Conservation (phyloP, 2,797 vertebrate genomes). For the Otolemur crassicaudatus region DNA sequence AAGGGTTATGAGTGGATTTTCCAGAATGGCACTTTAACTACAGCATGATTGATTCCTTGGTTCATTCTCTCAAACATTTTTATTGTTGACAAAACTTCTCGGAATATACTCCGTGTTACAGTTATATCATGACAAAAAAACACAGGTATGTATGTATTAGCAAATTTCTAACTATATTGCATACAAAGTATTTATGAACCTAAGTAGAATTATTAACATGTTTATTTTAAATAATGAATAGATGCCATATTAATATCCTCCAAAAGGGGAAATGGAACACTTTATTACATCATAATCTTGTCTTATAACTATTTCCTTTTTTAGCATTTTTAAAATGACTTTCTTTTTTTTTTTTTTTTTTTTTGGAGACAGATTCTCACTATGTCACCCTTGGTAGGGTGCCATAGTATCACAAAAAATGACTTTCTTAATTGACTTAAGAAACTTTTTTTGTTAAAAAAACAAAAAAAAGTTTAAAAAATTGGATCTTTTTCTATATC, state of each 20-base stretch:
- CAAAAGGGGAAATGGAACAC: background rate
- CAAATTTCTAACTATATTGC: background rate
- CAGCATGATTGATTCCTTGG: constrained; percentile 69
- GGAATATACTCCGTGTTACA: constrained; percentile 61
- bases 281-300: background rate
- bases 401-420: background rate
- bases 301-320: background rate
- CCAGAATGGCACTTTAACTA: constrained; percentile 73
- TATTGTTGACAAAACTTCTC: constrained; percentile 72
- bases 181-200: background rate
- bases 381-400: too few species aligned
- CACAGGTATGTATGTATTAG: background rate
- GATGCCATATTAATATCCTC: background rate
- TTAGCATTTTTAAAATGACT: background rate
- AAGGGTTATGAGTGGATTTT: constrained; percentile 74
- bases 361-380: too few species aligned
- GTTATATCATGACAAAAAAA: constrained; percentile 15
- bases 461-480: background rate
- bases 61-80: constrained; percentile 75
- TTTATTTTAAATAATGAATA: background rate
- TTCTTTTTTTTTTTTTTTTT: background rate
- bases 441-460: too few species aligned
- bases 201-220: background rate
- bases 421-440: background rate
- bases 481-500: background rate